Percentiles rank a stretch among this genome's conserved stretches.
Conservation (phyloP, 2,888 invertebrate species). For the Zeuzera pyrina region DNA sequence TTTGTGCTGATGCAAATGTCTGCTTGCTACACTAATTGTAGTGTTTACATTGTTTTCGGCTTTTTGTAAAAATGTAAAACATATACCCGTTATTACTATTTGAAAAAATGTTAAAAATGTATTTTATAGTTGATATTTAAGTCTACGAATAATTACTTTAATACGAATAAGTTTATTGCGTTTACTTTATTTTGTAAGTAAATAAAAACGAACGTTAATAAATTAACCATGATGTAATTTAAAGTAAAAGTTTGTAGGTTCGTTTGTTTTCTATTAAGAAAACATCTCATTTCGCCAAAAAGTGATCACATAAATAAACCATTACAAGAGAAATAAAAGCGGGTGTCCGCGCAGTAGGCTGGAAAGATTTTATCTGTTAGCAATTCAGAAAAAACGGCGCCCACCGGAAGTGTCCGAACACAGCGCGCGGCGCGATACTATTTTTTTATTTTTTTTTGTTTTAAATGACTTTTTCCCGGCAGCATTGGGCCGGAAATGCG, state of each 20-base stretch:
- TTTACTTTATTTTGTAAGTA: no score
- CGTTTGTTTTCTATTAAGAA: slow-evolving; percentile 14
- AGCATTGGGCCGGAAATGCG: slow-evolving; percentile 70
- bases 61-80: slow-evolving; percentile 2
- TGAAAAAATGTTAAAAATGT: no score
- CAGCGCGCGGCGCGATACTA: slow-evolving; percentile 67
- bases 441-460: slow-evolving; percentile 68
- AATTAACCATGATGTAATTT: no score
- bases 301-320: slow-evolving; percentile 43
- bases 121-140: no score
- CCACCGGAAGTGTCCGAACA: slow-evolving; percentile 73
- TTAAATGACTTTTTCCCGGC: slow-evolving; percentile 73
- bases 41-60: slow-evolving; percentile 41
- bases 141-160: no score
- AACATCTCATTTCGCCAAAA: slow-evolving; percentile 51
- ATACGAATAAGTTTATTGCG: no score
- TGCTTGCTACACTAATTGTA: slow-evolving; percentile 58
- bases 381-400: slow-evolving; percentile 74
- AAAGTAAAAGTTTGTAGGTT: no score
- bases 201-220: no score
- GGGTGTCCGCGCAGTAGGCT: slow-evolving; percentile 66
- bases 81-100: no score
- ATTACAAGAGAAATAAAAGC: slow-evolving; percentile 55
- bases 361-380: slow-evolving; percentile 74
- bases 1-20: slow-evolving; percentile 65